Base-by-base conservation (phyloP, 2,797 vertebrate species). In the Threskiornis aethiopicus region DNA sequence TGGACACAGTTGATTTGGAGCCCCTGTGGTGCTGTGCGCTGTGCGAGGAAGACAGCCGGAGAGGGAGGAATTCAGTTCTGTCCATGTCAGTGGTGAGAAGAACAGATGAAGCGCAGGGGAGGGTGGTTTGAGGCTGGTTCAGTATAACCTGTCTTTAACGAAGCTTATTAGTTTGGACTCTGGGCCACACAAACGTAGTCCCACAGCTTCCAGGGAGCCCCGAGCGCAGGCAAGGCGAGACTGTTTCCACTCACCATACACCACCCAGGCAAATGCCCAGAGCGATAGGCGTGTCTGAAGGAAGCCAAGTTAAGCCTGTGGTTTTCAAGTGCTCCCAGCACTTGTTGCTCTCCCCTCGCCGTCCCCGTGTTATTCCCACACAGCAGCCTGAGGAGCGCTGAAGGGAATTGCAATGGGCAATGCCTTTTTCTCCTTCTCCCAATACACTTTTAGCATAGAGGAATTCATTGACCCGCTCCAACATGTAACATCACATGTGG, bases 1-100 rank as follows among this genome's bases (percentile, higher is more conserved):
- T 94, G 91, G 93, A 91, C 65, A 76, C 62, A 88, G 83, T 81
- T 55, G 72, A 88, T 90, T 92, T 62, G 79, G 89, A 96, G 76
- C 58, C 95, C 93, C 95, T 79, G 91, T 37, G 41, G 93, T 82
- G 87, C 91, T 91, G 49, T 86, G 71, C 3, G 4, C 86, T 82
- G 47, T 49, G 46, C 3, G 6, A 81, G 84, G 76, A 81, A 95
- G 58, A 81, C 37, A 78, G 83, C n/a, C 1, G 20, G 54, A 54
- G 49, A 75, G 52, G 61, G 4, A 92, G 76, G 76, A 96, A 96
- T 96, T 96, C 28, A 21, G 3, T 70, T 93, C 73, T 78, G 49
- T 62, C 65, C 75, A 17, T 64, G 46, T 89, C 54, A 47, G 69
- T 1, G 1, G 49, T 51, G 46, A 84, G 76, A 76, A 47, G 69